Evolutionary conservation across 2,113 vertebrate species (phyloP), one percentile per base, ranked within the genome.

Genomic region (Neogobius melanostomus): DNA sequence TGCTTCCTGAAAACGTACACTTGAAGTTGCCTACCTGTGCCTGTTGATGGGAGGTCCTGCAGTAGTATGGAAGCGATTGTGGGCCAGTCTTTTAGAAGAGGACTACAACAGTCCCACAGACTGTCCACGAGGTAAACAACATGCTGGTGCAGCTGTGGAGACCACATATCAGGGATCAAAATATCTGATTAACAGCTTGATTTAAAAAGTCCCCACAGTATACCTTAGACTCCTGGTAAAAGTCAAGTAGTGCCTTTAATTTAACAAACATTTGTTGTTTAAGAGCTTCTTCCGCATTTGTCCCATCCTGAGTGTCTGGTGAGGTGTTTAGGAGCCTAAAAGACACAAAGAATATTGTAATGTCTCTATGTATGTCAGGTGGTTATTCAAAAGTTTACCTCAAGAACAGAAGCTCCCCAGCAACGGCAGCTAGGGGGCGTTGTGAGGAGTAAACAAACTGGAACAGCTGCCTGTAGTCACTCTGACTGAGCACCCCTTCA

Each of bases 41-140:
- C 74, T 45, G 43, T 76, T 68, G 79, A 78, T 16, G 85, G 68
- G 2, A 68, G 3, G n/a, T 91, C 87, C 81, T 93, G 87, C 80
- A 96, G 84, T 3, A 97, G 93, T 53, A 94, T 78, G 21, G 91
- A 83, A 0, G 95, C 94, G 90, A 98, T 88, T 4, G 91, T 82
- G 43, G 94, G 76, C 96, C 96, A 98, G 91, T 96, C 94, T 85
- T 95, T 96, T 69, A 98, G 88, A 68, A 96, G 88, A 68, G 77
- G 77, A 15, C 91, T 91, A n/a, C 88, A 93, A 85, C 92, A 94
- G 85, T 98, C 96, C 96, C 96, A 98, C 79, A 98, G 91, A 82
- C 95, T 95, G 91, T 98, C 96, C 86, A 98, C 90, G 10, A 98
- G 92, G 81, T 96, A 98, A 0, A 93, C 85, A 77, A 96, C 91